Evolutionary conservation across 1,140 invertebrate genomes (phyloP), one percentile per base, ranked within the genome.

Genomic region (Aporrectodea caliginosa): DNA sequence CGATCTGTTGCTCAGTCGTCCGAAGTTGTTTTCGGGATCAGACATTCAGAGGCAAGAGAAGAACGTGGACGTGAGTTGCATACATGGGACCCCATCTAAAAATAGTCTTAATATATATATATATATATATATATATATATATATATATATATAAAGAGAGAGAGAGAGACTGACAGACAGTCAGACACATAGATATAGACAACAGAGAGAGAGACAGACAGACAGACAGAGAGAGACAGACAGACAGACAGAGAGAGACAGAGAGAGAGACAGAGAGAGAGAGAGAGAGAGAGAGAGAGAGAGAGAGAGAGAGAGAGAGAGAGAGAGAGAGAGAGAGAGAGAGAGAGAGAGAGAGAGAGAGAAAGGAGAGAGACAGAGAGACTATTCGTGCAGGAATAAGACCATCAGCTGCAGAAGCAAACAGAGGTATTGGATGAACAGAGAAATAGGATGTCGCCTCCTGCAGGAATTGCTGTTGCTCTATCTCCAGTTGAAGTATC

Each of bases 291-390:
- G 43, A 58, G 43, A 58, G 43, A 58, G 43, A 58, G 43, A 58
- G 43, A 58, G 43, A 58, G 43, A 22, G 6, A 58, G 43, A 58
- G 27, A 75, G 29, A 34, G 2, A 75, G 22, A 75, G 29, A 75
- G 29, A 75, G 14, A 58, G 32, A 75, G 74, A 75, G 32, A 75
- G 74, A 75, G 32, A 75, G 12, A 75, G 32, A 75, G 74, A 75
- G 12, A 75, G 32, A 75, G 74, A 75, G 12, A 75, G 74, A 75
- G 32, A 58, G 74, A 75, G 12, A 75, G 74, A 75, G 32, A 58
- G 74, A 75, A 31, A 75, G 32, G 32, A 75, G 32, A 75, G 72
- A 73, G 72, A 73, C 14, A 75, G 74, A 75, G 32, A 75, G 74
- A 75, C 29, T 58, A 22, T 58, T n/a, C n/a, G n/a, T n/a, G n/a